A percentile compares a stretch with the other conserved stretches of the same genome.
Evolutionary conservation across 1,140 invertebrate genomes (phyloP).

Genomic region (Parasteatoda tepidariorum): DNA sequence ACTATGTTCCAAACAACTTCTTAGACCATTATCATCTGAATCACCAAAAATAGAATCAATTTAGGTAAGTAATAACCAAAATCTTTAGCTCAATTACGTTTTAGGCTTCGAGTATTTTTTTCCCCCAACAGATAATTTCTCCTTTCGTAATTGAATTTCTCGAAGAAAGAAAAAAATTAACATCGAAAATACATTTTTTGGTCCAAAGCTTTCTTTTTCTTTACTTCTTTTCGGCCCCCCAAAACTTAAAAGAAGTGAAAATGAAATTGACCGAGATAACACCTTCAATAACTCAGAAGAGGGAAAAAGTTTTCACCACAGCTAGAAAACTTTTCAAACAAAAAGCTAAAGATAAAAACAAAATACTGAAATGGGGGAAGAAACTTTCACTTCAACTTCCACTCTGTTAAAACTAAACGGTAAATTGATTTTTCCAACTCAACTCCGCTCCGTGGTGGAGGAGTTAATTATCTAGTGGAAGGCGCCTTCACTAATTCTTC

Average conservation of each 20-base stretch:
- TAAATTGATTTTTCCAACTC: constrained; percentile 45
- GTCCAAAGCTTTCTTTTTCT: no score
- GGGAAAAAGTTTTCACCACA: constrained; percentile 9
- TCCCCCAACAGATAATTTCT: no score
- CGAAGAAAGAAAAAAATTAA: neutral
- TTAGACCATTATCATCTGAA: no score
- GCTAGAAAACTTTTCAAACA: constrained; percentile 31
- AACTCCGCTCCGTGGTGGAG: neutral
- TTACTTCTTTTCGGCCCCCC: no score
- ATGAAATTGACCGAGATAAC: constrained; percentile 46
- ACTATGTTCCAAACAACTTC: no score
- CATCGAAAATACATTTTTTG: neutral
- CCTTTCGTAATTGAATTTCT: neutral
- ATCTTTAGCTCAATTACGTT: no score
- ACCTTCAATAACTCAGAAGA: constrained; percentile 5
- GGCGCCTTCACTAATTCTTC: neutral
- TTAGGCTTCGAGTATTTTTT: no score
- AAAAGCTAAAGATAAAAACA: constrained; percentile 1
- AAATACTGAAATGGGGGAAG: neutral
- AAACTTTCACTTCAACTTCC: neutral
- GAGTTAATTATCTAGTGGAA: constrained; percentile 25
- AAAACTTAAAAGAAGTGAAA: neutral
- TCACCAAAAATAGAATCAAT: no score
- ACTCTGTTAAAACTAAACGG: neutral
- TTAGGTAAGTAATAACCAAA: no score